Base-by-base conservation (phyloP, 2,888 invertebrate species). In the Pristionchus arcanus region DNA sequence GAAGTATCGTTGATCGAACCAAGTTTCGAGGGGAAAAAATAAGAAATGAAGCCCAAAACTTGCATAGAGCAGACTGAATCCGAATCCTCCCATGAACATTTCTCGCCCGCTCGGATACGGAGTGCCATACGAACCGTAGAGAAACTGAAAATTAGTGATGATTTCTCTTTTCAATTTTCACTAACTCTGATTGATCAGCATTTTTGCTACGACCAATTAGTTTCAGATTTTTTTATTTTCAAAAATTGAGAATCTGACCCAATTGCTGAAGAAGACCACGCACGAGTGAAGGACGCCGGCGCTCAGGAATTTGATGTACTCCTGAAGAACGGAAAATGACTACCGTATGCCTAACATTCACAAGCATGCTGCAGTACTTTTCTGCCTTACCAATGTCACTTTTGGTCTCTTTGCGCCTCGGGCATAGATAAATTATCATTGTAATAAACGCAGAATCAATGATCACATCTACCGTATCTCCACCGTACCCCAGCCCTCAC, bases 261-360 rank as follows among this genome's bases (percentile, higher is more conserved):
- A 42, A 86, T 71, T n/a, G 34, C 89, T 53, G 74, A 59, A 77
- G 89, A 90, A 84, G 66, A 90, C 74, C 37, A 89, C 68, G 21
- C 71, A 13, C 19, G 89, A 85, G 71, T 90, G 90, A 34, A 89
- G 55, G 21, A 81, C 1, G 34, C 87, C 90, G 49, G 55, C 68
- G 11, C 55, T 4, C n/a, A 81, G 37, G 37, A 77, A 87, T n/a
- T 53, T 66, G 49, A 90, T 11, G 55, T 90, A 89, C 28, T 87
- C 71, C 71, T 83, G 77, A 63, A 87, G 77, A 63, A 87, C 25
- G 5, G 87, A 81, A 59, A 66, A 66, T 49, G 42, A 19, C 68
- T 28, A 68, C n/a, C 25, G 16, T 63, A 68, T 28, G 15, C 28
- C n/a, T 31, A 68, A 2, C 66, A 28, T 28, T n/a, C n/a, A n/a